Conservation (phyloP, 2,888 invertebrate species). For the Drosophila vallismaia region DNA sequence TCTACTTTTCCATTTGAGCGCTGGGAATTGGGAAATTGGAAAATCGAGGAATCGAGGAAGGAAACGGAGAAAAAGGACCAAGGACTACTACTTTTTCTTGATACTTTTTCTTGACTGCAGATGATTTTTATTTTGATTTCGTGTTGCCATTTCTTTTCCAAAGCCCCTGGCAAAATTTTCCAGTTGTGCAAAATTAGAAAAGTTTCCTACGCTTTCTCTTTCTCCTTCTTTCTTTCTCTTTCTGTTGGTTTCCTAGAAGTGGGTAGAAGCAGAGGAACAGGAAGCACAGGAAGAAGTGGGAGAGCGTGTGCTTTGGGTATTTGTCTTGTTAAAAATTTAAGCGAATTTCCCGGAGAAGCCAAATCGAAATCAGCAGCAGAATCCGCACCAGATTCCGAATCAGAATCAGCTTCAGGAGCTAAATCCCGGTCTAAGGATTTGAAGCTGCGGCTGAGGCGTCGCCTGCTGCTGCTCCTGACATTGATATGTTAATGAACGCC, state of each 20-base stretch:
- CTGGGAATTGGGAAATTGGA: neutral
- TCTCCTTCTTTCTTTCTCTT: conserved; percentile 14
- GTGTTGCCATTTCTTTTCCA: conserved; percentile 51
- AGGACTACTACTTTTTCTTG: conserved; percentile 22
- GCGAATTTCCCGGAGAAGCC: conserved; percentile 74
- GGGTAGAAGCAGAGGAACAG: neutral
- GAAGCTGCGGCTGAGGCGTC: conserved; percentile 5
- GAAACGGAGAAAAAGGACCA: conserved; percentile 1
- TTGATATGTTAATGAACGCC: conserved; percentile 77
- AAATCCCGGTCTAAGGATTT: conserved; percentile 24
- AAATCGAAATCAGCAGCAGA: conserved; percentile 54
- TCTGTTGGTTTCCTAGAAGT: neutral
- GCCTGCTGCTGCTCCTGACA: conserved; percentile 57
- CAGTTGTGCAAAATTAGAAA: conserved; percentile 72
- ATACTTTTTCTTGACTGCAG: conserved; percentile 33
- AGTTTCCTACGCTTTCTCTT: conserved; percentile 58
- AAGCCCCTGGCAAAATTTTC: conserved; percentile 65
- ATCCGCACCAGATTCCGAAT: conserved; percentile 36
- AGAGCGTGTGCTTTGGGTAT: conserved; percentile 69
- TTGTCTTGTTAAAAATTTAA: conserved; percentile 80
- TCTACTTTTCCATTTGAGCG: conserved; percentile 73
- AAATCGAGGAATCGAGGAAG: neutral
- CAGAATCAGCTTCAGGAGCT: conserved; percentile 38
- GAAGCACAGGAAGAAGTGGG: neutral
- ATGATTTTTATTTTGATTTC: conserved; percentile 62